Conservation (phyloP, 2,113 vertebrate genomes). For the Bungarus multicinctus region DNA sequence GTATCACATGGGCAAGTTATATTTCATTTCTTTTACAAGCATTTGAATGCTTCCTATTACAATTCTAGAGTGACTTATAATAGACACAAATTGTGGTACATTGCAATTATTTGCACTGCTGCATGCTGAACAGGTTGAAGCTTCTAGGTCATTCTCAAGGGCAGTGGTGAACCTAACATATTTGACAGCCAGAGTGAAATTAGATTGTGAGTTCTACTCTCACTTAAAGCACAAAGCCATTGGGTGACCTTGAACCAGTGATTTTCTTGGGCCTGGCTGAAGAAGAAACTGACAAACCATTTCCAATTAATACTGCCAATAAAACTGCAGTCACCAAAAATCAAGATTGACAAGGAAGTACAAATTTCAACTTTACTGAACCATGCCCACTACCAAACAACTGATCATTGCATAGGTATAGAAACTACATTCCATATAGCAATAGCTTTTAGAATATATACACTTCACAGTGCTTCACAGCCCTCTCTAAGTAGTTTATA, state of each 20-base stretch:
- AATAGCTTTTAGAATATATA: too few species aligned
- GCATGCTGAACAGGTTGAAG: too few species aligned
- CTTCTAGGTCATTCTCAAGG: too few species aligned
- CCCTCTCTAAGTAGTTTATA: too few species aligned
- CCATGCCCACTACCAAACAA: background rate
- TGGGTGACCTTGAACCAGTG: background rate
- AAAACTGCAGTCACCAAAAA: background rate
- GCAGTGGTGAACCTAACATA: too few species aligned
- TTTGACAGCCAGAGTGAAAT: too few species aligned
- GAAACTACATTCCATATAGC: background rate
- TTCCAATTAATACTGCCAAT: background rate
- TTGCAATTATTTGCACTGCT: too few species aligned
- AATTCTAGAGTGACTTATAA: too few species aligned
- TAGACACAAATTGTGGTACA: too few species aligned
- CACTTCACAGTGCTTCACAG: too few species aligned
- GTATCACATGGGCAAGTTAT: background rate
- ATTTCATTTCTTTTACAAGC: background rate
- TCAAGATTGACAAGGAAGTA: background rate
- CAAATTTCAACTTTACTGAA: background rate
- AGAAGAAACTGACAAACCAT: background rate
- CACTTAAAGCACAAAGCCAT: background rate
- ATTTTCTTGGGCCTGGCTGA: background rate
- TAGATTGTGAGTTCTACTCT: too few species aligned
- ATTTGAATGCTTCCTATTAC: background rate
- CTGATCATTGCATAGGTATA: background rate